A percentile compares a stretch with the other conserved stretches of the same genome.
These are phyloP conservation scores for Phodopus roborovskii DNA, from an alignment of 2,113 vertebrate genomes.

Conservation along the genomic window DNA sequence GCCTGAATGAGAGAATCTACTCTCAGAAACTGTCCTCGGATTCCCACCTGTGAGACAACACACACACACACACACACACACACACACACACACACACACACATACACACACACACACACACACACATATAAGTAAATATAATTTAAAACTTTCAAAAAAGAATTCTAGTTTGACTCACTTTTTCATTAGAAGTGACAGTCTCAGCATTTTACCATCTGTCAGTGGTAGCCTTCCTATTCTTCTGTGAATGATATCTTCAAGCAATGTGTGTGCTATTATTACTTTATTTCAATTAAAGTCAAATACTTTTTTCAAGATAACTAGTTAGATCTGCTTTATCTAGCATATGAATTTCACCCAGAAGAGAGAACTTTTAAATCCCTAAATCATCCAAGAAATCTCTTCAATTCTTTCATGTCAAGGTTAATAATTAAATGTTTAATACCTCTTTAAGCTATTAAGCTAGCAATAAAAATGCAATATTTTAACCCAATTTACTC, in stretches of 20 bases:
- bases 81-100: background rate
- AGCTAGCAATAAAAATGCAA: slow-evolving; percentile 74
- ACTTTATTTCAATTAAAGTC: slow-evolving; percentile 5
- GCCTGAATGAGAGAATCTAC: background rate
- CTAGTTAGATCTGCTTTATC: background rate
- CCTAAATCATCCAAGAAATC: slow-evolving; percentile 64
- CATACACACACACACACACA: too few relatives aligned
- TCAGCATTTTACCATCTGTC: background rate
- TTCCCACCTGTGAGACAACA: background rate
- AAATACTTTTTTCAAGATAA: background rate
- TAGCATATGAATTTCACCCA: slow-evolving; percentile 2
- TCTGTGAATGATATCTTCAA: background rate
- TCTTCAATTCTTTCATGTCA: slow-evolving; percentile 64
- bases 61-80: background rate
- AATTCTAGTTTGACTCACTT: background rate
- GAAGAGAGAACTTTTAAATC: slow-evolving; percentile 71
- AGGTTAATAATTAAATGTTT: slow-evolving; percentile 78
- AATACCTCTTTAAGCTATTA: slow-evolving; percentile 72
- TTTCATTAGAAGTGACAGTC: background rate
- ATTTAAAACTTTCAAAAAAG: background rate
- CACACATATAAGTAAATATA: background rate
- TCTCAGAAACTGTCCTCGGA: background rate
- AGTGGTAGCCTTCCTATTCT: background rate
- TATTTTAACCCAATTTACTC: slow-evolving; percentile 68
- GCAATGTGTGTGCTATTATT: background rate